Conservation (phyloP, 23 tunicate species). For the Styela plicata region DNA sequence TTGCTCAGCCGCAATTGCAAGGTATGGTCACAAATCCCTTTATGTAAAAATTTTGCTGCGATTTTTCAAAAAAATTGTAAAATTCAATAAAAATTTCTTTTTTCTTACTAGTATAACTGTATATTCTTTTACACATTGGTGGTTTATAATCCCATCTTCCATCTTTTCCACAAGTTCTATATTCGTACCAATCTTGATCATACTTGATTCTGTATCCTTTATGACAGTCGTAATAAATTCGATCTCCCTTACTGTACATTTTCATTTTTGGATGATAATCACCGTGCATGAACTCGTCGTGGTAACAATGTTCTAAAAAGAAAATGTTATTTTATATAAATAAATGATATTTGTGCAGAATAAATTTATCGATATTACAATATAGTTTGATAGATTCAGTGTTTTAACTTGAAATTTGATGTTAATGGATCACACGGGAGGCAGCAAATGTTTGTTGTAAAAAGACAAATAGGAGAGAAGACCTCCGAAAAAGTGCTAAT, state of each 20-base stretch:
- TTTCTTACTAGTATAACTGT: not conserved
- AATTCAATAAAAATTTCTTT: not conserved
- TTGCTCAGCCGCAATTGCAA: no score
- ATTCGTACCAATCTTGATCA: conserved; percentile 19
- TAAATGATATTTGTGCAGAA: not conserved
- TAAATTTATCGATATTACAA: not conserved
- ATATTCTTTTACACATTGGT: conserved; percentile 8
- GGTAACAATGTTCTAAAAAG: conserved; percentile 4
- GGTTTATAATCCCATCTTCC: conserved; percentile 22
- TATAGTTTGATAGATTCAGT: not conserved
- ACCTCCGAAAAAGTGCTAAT: not conserved
- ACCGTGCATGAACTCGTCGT: not conserved
- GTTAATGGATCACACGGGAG: no score
- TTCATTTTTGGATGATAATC: conserved; percentile 16
- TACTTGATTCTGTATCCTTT: conserved; percentile 11
- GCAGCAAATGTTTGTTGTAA: no score
- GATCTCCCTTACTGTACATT: conserved; percentile 17
- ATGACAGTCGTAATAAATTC: conserved; percentile 16
- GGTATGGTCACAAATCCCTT: not conserved
- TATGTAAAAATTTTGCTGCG: not conserved
- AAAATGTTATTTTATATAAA: not conserved
- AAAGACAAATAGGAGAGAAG: no score
- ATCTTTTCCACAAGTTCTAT: conserved; percentile 25
- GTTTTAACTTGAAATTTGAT: not conserved
- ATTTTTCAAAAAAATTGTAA: no score